These are phyloP conservation scores for Campylomormyrus numenius DNA, from an alignment of 2,113 vertebrate genomes.

Conservation along the genomic window DNA sequence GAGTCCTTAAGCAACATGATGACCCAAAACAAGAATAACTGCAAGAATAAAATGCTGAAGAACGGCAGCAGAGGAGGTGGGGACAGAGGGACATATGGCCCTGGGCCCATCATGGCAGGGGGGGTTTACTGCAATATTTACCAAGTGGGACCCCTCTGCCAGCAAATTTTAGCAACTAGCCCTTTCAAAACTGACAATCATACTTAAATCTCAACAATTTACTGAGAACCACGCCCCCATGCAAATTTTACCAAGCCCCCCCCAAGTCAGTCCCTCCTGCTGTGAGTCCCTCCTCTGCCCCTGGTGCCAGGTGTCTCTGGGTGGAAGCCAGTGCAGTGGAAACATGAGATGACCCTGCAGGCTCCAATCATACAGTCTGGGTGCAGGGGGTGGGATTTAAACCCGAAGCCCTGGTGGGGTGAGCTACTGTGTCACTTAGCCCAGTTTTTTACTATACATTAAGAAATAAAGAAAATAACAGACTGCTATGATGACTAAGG, in stretches of 20 bases:
- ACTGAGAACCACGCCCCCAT: not conserved
- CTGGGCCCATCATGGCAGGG: not conserved
- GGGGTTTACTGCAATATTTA: not conserved
- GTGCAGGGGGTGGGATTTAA: not conserved
- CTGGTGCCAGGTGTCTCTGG: not conserved
- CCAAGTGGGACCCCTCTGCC: not conserved
- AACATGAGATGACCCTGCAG: not conserved
- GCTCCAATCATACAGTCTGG: not conserved
- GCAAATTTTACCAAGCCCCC: not conserved
- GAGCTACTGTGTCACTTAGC: not conserved
- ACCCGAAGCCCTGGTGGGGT: not conserved
- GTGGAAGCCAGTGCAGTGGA: not conserved
- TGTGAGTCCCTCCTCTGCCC: not conserved
- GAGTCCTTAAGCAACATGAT: not conserved
- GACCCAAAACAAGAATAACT: not conserved
- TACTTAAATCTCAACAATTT: not conserved
- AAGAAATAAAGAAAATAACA: not conserved
- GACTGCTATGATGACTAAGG: not conserved
- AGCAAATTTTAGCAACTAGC: not conserved
- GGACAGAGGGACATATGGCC: not conserved
- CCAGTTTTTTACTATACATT: no score
- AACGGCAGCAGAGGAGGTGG: not conserved
- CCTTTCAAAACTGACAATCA: not conserved
- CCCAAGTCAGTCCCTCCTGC: not conserved
- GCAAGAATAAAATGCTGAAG: not conserved